Evolutionary conservation across 2,888 invertebrate genomes (phyloP), one percentile per base, ranked within the genome.

Genomic region (Baccha elongata): DNA sequence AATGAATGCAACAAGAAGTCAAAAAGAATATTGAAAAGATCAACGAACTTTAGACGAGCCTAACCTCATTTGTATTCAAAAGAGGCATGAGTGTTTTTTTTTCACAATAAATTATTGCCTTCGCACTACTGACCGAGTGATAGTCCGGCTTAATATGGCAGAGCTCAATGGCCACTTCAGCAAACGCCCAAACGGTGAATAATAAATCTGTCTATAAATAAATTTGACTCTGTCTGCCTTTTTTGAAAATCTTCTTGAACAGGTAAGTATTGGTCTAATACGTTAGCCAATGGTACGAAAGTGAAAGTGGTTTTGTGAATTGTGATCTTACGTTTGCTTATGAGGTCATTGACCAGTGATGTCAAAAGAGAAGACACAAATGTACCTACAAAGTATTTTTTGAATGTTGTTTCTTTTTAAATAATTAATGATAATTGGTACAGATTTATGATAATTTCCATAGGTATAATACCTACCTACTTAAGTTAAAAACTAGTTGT

Each of bases 51-150:
- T 58, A 55, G 37, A n/a, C 67, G 32, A 40, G 73, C 55, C 65
- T 65, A 64, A 55, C 42, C 53, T 53, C 19, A 13, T 35, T 48
- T 10, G 46, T 21, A 26, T 37, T 15, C 35, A 10, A 21, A 10
- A 19, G 15, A 11, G 44, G 35, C 52, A 50, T 29, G 19, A 37
- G 3, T 0, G 11, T 35, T 53, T 53, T 35, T 21, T 55, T 37
- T 15, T 72, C 46, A 55, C 32, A 53, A 29, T 42, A 44, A 11
- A 6, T 50, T 48, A 29, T 42, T 60, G 29, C 60, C 29, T 60
- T 60, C 29, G 29, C 37, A 71, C 69, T 60, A 60, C 69, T 74
- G 65, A 74, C 73, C 73, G 65, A 74, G 26, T 74, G 64, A 40
- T 64, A 42, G 62, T 29, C 29, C 60, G 48, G 21, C 44, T 35